Percentiles rank a stretch among this genome's conserved stretches.
These are phyloP conservation scores for Cranoglanis bouderius DNA, from an alignment of 2,113 vertebrate genomes.

Conservation along the genomic window DNA sequence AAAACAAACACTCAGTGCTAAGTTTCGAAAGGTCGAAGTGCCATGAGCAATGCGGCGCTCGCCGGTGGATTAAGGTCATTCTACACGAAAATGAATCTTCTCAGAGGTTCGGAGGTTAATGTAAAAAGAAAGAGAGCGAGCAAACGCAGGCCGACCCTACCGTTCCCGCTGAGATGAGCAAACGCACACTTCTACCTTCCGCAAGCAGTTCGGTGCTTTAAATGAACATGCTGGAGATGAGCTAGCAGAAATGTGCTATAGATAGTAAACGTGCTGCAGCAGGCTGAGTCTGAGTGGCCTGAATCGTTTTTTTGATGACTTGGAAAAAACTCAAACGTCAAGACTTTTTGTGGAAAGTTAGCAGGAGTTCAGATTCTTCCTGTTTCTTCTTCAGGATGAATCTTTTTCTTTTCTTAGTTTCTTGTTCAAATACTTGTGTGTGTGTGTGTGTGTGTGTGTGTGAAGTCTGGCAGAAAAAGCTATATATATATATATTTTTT, in stretches of 20 bases:
- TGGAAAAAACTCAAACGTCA: background rate
- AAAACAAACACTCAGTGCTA: slow-evolving; percentile 2
- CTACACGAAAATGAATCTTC: slow-evolving; percentile 21
- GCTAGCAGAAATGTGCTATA: background rate
- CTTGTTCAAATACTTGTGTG: background rate
- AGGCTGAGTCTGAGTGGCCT: background rate
- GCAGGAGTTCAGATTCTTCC: background rate
- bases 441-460: background rate
- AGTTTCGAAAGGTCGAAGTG: slow-evolving; percentile 3
- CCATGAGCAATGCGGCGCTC: background rate
- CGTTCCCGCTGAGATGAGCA: background rate
- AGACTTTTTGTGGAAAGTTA: background rate
- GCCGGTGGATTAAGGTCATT: slow-evolving; percentile 26
- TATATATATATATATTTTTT: too few relatives aligned
- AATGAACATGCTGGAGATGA: background rate
- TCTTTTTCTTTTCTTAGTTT: background rate
- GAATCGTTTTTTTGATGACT: background rate
- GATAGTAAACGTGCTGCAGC: background rate
- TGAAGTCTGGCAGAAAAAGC: too few relatives aligned
- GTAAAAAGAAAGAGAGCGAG: slow-evolving; percentile 18
- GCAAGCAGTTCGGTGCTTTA: background rate
- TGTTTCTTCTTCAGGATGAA: background rate
- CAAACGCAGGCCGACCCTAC: background rate
- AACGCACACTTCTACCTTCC: slow-evolving; percentile 7
- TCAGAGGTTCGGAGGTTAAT: slow-evolving; percentile 25